These are phyloP conservation scores for Brenthis ino DNA, from an alignment of 2,888 invertebrate species.

Conservation along the genomic window DNA sequence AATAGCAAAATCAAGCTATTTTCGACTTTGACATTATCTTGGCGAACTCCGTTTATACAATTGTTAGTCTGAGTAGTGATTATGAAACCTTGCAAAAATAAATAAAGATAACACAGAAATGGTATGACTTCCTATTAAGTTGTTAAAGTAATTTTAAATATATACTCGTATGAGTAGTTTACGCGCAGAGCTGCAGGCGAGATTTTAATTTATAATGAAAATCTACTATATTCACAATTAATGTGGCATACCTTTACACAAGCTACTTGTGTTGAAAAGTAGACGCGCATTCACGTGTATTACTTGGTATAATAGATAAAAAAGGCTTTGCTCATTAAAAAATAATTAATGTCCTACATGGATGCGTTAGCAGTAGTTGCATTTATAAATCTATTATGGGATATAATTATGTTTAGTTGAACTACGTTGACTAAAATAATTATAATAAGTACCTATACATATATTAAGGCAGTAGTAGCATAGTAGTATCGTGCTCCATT, in stretches of 20 bases:
- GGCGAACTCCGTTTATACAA: no score
- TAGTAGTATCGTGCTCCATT: no score
- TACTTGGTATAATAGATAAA: slow-evolving; percentile 4
- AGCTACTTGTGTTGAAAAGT: slow-evolving; percentile 7
- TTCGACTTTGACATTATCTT: no score
- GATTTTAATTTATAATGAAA: neutral
- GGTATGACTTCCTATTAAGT: no score
- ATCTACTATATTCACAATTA: slow-evolving; percentile 3
- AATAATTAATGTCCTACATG: slow-evolving; percentile 8
- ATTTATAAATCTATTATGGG: slow-evolving; percentile 5
- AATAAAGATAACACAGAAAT: no score
- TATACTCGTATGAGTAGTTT: no score
- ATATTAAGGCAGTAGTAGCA: no score
- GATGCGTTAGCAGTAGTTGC: slow-evolving; percentile 5
- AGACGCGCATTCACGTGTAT: slow-evolving; percentile 12
- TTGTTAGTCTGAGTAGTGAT: no score
- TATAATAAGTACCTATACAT: neutral
- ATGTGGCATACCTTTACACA: neutral
- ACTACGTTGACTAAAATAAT: neutral
- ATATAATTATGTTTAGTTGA: neutral
- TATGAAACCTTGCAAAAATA: no score
- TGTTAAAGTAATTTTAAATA: no score
- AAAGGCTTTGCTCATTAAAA: slow-evolving; percentile 16
- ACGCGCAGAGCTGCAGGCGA: no score
- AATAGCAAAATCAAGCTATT: no score